Evolutionary conservation across 2,113 vertebrate species (phyloP).

Genomic region (Cryptoleucopteryx plumbea): DNA sequence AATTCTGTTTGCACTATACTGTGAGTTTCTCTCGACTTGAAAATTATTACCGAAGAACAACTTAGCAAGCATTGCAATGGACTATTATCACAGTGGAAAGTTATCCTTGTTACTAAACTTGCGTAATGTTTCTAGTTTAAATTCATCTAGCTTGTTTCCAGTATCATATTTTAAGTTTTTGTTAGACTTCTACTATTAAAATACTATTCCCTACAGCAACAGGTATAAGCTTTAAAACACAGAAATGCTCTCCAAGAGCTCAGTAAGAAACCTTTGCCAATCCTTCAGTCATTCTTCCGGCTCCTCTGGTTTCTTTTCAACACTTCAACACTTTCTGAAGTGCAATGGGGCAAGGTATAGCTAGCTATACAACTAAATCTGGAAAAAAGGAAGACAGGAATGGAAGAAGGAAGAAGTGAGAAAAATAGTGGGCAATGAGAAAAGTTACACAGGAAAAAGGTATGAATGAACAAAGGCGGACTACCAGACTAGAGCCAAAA

Average conservation of each 20-base stretch:
- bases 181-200: not conserved
- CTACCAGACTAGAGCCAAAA: not conserved
- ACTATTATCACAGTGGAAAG: not conserved
- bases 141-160: not conserved
- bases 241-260: not conserved
- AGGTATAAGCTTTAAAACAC: not conserved
- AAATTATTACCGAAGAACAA: not conserved
- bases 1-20: not conserved
- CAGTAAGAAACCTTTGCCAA: not conserved
- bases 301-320: constrained; percentile 12
- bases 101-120: not conserved
- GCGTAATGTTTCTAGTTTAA: not conserved
- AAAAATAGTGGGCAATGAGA: not conserved
- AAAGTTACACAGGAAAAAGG: not conserved
- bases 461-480: not conserved
- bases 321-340: not conserved
- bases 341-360: not conserved
- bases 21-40: not conserved
- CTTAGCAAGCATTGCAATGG: not conserved
- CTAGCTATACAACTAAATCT: constrained; percentile 14
- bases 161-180: not conserved
- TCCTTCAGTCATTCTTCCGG: not conserved
- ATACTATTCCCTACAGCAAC: not conserved
- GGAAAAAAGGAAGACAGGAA: not conserved
- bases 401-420: not conserved